phyloP scores from a whole-genome alignment of 2,797 vertebrate genomes.

The Petrocephalus schoutedeni region DNA sequence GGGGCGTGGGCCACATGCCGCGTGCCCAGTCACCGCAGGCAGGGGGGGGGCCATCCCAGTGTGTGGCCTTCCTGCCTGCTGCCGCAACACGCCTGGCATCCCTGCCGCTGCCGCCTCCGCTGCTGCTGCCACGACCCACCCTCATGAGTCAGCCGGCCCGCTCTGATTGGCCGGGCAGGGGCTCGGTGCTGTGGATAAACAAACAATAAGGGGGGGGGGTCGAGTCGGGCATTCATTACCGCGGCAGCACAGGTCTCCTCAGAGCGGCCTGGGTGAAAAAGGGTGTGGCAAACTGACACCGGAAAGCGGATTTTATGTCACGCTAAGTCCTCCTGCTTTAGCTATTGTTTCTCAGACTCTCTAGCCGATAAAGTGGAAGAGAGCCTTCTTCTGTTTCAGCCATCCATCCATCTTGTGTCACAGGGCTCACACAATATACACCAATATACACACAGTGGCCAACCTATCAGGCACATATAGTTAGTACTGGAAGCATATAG shows the following conservation, averaged over 20 bases:
- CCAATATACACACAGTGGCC: neutral
- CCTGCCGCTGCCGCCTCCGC: conserved; percentile 35
- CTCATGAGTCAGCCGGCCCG: conserved; percentile 26
- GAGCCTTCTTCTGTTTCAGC: neutral
- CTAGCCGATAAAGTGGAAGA: neutral
- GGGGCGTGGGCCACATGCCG: conserved; percentile 64
- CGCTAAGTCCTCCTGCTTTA: neutral
- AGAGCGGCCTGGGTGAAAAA: conserved; percentile 38
- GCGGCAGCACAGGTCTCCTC: conserved; percentile 21
- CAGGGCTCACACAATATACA: neutral
- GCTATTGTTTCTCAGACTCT: neutral
- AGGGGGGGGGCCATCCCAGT: conserved; percentile 40
- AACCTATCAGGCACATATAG: neutral
- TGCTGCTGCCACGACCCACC: conserved; percentile 52
- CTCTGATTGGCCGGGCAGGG: conserved; percentile 42
- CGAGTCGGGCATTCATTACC: conserved; percentile 39
- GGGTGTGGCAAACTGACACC: conserved; percentile 32
- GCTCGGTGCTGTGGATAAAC: conserved; percentile 45
- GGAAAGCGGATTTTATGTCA: conserved; percentile 23
- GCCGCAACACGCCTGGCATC: conserved; percentile 50
- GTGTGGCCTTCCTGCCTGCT: conserved; percentile 51
- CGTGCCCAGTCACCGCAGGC: conserved; percentile 40
- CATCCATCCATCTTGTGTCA: neutral
- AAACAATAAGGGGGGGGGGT: conserved; percentile 49
- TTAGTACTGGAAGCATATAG: neutral